These are phyloP conservation scores for Micronycteris hirsuta DNA, from an alignment of 2,113 vertebrate genomes.

Conservation along the genomic window DNA sequence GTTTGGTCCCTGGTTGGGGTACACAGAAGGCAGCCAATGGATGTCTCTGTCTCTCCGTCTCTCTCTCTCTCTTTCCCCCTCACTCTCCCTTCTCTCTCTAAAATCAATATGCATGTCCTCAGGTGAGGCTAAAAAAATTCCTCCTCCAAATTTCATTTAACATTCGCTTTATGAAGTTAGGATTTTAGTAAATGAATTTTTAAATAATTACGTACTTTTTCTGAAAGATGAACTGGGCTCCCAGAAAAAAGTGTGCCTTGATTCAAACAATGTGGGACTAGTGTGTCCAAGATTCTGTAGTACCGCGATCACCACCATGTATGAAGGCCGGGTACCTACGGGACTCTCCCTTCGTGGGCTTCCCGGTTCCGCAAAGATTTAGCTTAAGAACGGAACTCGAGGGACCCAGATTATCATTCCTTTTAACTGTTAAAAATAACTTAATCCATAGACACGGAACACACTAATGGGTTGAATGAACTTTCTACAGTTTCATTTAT, in stretches of 20 bases:
- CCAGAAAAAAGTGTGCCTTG: neutral
- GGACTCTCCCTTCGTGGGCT: neutral
- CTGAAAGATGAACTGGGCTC: neutral
- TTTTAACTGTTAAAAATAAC: slow-evolving; percentile 16
- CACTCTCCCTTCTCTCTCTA: too few species aligned
- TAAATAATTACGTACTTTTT: neutral
- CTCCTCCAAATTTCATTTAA: neutral
- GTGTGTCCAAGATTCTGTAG: fast-evolving
- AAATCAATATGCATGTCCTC: too few species aligned
- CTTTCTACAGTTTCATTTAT: neutral
- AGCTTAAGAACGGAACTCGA: neutral
- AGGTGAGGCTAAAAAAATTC: neutral
- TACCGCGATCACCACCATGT: fast-evolving
- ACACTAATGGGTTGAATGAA: neutral
- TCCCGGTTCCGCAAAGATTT: neutral
- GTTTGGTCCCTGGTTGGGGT: too few species aligned
- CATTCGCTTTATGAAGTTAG: neutral
- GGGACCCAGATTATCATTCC: neutral
- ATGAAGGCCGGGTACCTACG: neutral
- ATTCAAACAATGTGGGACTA: neutral
- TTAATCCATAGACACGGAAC: neutral
- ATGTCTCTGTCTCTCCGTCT: too few species aligned
- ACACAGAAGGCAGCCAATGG: too few species aligned
- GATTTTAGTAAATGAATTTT: neutral
- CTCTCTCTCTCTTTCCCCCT: too few species aligned